Conservation (phyloP, 2,888 invertebrate species). For the Hydraecia micacea region DNA sequence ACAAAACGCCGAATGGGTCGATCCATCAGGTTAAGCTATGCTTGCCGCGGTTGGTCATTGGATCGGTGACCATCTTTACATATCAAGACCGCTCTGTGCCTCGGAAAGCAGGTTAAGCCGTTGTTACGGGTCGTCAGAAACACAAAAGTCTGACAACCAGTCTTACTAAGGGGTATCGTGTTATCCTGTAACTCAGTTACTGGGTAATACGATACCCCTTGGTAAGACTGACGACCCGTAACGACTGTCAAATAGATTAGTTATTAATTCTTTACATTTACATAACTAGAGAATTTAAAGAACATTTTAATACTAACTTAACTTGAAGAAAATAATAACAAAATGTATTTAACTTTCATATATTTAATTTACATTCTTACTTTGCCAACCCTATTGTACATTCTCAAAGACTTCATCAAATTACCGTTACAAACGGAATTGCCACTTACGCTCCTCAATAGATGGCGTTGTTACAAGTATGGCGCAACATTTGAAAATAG, state of each 20-base stretch:
- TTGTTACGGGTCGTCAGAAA: neutral
- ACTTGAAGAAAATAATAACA: neutral
- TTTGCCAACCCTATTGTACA: constrained; percentile 41
- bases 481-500: constrained; percentile 35
- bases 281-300: neutral
- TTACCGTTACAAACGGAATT: constrained; percentile 45
- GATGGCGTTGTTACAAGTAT: constrained; percentile 51
- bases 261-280: too few species aligned
- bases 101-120: neutral
- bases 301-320: neutral
- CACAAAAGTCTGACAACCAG: neutral
- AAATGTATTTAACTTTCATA: constrained; percentile 1
- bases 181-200: neutral
- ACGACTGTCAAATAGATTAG: too few species aligned
- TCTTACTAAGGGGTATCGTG: neutral
- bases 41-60: neutral
- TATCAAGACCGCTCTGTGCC: neutral
- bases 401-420: constrained; percentile 44
- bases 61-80: neutral
- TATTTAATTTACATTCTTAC: constrained; percentile 17
- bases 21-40: neutral
- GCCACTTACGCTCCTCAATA: constrained; percentile 41
- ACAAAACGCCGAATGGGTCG: too few species aligned
- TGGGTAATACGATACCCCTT: too few species aligned
- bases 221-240: too few species aligned